Percentiles rank a stretch among this genome's conserved stretches.
Conservation (phyloP, 2,888 invertebrate genomes). For the Stegophylla sp. region DNA sequence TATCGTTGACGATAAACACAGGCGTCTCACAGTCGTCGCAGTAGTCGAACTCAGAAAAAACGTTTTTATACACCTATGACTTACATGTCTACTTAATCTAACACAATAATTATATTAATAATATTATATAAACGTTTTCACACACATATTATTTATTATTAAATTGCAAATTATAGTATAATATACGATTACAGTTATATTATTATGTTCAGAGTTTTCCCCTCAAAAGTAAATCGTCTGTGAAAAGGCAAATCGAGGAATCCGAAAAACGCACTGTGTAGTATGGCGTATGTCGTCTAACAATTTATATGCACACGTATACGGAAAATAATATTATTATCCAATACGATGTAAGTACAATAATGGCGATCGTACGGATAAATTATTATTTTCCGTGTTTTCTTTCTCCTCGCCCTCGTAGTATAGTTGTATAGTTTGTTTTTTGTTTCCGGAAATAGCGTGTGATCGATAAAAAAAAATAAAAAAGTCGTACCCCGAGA, state of each 20-base stretch:
- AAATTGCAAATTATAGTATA: no score
- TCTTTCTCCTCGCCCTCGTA: constrained; percentile 11
- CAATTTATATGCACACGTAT: constrained; percentile 11
- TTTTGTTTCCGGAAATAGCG: not conserved
- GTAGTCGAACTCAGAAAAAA: constrained; percentile 1
- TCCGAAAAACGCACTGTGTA: constrained; percentile 11
- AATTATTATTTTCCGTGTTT: not conserved
- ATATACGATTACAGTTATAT: no score
- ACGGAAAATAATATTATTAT: no score
- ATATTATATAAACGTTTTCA: not conserved
- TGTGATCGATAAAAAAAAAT: not conserved
- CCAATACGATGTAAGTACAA: not conserved
- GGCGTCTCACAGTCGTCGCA: not conserved
- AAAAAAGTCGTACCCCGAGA: not conserved
- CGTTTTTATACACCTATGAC: constrained; percentile 2
- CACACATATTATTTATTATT: not conserved
- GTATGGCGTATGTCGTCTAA: not conserved
- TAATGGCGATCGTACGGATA: no score
- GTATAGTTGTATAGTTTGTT: not conserved
- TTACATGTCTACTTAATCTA: not conserved
- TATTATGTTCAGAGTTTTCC: not conserved
- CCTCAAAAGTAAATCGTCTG: constrained; percentile 26
- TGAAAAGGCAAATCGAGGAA: constrained; percentile 30
- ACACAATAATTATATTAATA: no score
- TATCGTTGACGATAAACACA: not conserved